Percentiles rank a stretch among this genome's conserved stretches.
Evolutionary conservation across 2,113 vertebrate species (phyloP).

Genomic region (Herpetotheres cachinnans): DNA sequence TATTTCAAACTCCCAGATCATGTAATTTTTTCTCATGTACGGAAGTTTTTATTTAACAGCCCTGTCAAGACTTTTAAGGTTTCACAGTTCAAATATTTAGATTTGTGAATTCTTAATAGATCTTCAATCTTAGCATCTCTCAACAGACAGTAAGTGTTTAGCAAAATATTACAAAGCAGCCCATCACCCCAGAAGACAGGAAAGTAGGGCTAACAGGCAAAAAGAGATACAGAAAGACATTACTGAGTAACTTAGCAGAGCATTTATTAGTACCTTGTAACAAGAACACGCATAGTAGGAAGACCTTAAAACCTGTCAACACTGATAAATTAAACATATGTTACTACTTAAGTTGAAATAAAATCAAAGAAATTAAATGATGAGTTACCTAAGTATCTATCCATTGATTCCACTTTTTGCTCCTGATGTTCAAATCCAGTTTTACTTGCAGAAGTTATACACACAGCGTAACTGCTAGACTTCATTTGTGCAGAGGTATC

Average conservation of each 20-base stretch:
- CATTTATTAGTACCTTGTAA: not conserved
- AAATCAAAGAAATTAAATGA: not conserved
- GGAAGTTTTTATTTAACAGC: not conserved
- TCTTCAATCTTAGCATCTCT: not conserved
- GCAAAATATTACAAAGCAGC: not conserved
- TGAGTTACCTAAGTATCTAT: constrained; percentile 80
- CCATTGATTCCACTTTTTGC: constrained; percentile 66
- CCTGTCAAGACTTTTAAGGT: not conserved
- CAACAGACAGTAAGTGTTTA: not conserved
- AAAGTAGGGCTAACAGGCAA: not conserved
- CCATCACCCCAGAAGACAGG: not conserved
- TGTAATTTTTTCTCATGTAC: not conserved
- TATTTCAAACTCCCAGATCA: not conserved
- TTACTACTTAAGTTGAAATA: not conserved
- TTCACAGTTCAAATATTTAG: not conserved
- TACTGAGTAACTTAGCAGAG: not conserved
- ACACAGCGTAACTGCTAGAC: not conserved
- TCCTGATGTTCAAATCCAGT: not conserved
- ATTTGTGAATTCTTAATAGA: not conserved
- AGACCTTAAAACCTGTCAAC: not conserved
- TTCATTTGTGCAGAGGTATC: not conserved
- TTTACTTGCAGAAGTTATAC: not conserved
- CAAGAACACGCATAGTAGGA: not conserved
- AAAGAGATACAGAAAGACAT: not conserved
- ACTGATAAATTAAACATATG: not conserved